Percentiles rank a stretch among this genome's conserved stretches.
phyloP scores from a whole-genome alignment of 53 echinoderm and acorn worm species.

The Temnopleurus reevesii region DNA sequence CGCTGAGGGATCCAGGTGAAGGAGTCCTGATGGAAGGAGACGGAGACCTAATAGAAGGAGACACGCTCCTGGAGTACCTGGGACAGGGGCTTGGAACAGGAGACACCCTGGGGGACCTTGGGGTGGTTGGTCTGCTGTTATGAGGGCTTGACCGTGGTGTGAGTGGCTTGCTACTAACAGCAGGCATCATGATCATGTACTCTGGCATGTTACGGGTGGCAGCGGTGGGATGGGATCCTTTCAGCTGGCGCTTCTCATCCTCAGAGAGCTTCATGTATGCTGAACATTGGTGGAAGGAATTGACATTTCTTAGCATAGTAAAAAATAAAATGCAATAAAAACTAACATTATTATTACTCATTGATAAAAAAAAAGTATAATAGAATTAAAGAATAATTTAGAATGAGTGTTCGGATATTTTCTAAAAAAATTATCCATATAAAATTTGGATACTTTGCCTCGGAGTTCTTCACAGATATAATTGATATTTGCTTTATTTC shows the following conservation, averaged over 20 bases:
- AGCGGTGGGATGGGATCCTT: constrained; percentile 53
- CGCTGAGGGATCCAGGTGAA: not conserved
- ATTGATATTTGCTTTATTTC: too few species aligned
- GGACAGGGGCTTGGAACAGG: constrained; percentile 43
- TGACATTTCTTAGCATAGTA: not conserved
- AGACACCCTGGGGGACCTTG: not conserved
- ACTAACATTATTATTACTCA: too few species aligned
- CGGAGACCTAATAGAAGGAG: constrained; percentile 12
- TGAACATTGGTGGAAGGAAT: constrained; percentile 29
- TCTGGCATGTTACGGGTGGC: constrained; percentile 36
- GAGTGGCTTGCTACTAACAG: constrained; percentile 67
- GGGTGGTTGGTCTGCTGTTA: constrained; percentile 42
- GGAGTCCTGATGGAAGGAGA: not conserved
- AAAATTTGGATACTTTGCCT: too few species aligned
- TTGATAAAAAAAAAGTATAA: too few species aligned
- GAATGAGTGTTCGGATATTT: too few species aligned
- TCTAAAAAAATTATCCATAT: too few species aligned
- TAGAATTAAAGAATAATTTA: too few species aligned
- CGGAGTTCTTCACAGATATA: too few species aligned
- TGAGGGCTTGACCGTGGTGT: constrained; percentile 49
- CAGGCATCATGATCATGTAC: constrained; percentile 66
- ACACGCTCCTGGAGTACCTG: constrained; percentile 3
- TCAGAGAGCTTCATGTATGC: constrained; percentile 71
- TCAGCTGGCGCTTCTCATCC: constrained; percentile 43
- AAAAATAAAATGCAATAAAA: too few species aligned